Percentiles rank a stretch among this genome's conserved stretches.
Conservation (phyloP, 2,888 invertebrate genomes). For the Chorisops tibialis region DNA sequence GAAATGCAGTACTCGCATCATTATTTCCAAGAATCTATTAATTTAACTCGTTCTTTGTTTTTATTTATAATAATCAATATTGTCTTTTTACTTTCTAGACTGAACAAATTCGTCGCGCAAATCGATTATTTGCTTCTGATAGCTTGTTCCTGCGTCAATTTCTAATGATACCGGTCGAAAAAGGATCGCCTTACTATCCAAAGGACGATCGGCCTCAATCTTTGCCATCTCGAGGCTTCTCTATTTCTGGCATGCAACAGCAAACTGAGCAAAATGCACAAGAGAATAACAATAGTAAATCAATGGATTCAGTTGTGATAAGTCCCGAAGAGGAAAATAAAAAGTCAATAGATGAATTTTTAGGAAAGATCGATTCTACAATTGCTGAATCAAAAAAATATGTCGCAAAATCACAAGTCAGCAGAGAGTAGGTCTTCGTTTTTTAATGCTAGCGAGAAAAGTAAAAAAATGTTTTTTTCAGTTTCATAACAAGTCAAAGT, state of each 20-base stretch:
- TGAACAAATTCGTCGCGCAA: conserved; percentile 88
- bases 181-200: conserved; percentile 62
- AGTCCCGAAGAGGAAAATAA: conserved; percentile 72
- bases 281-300: conserved; percentile 47
- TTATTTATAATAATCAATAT: too few species aligned
- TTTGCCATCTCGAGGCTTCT: conserved; percentile 57
- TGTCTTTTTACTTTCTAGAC: conserved; percentile 64
- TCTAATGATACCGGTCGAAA: conserved; percentile 78
- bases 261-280: conserved; percentile 34
- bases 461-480: conserved; percentile 29
- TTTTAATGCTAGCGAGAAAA: not conserved
- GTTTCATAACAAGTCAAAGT: conserved; percentile 47
- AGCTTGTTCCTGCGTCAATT: conserved; percentile 87
- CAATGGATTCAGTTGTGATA: conserved; percentile 56
- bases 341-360: conserved; percentile 72
- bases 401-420: conserved; percentile 73
- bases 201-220: conserved; percentile 56
- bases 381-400: conserved; percentile 81
- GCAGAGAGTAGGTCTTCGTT: conserved; percentile 68
- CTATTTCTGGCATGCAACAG: conserved; percentile 53
- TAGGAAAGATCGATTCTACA: conserved; percentile 79
- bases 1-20: too few species aligned
- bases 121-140: conserved; percentile 88
- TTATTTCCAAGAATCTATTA: too few species aligned
- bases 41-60: too few species aligned